Conservation (phyloP, 2,888 invertebrate species). For the Tinea pellionella region DNA sequence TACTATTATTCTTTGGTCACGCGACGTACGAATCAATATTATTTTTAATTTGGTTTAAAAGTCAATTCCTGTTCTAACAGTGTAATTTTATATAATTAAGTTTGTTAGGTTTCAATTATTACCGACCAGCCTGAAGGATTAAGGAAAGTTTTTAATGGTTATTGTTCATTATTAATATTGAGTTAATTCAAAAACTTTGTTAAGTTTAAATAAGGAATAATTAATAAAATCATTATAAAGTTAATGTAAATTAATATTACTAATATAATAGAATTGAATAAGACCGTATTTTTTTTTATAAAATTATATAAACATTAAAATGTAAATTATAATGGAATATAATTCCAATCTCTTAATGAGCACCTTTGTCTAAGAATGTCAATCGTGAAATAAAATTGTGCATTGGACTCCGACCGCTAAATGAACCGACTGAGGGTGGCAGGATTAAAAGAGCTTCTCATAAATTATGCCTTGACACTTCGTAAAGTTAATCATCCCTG, state of each 20-base stretch:
- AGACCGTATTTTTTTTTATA: too few relatives aligned
- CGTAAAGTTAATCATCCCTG: conserved; percentile 28
- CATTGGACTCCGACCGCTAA: conserved; percentile 3
- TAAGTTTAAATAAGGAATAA: too few relatives aligned
- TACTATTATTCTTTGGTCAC: conserved; percentile 17
- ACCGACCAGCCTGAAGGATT: neutral
- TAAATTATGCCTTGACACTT: conserved; percentile 32
- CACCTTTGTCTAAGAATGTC: conserved; percentile 11
- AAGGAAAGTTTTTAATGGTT: neutral
- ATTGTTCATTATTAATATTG: neutral
- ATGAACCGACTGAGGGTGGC: conserved; percentile 11
- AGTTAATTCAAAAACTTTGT: neutral
- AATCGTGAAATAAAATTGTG: conserved; percentile 10
- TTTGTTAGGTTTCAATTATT: neutral
- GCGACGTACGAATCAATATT: conserved; percentile 15
- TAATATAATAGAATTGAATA: too few relatives aligned
- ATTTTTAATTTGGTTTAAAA: neutral
- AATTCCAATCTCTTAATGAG: conserved; percentile 11
- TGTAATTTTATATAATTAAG: neutral
- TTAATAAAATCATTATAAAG: too few relatives aligned
- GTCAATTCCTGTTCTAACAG: neutral
- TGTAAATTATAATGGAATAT: neutral
- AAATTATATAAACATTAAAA: neutral
- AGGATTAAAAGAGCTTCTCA: conserved; percentile 20
- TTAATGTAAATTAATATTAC: too few relatives aligned